These are phyloP conservation scores for Drosophila silvestris DNA, from an alignment of 2,888 invertebrate genomes.

Conservation along the genomic window DNA sequence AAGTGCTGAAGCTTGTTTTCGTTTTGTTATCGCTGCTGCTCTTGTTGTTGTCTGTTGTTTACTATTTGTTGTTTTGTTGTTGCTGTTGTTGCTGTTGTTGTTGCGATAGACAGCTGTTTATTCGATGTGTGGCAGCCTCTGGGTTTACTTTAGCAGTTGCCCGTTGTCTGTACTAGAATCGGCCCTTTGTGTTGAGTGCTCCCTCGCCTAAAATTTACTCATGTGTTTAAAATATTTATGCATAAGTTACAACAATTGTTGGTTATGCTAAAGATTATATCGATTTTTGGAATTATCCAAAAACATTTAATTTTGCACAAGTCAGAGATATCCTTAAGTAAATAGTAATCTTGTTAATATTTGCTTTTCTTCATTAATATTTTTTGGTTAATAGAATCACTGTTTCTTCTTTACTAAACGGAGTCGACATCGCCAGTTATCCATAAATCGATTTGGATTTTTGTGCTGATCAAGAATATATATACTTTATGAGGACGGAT, in stretches of 20 bases:
- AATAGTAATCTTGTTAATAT: background rate
- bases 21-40: slow-evolving; percentile 29
- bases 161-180: slow-evolving; percentile 12
- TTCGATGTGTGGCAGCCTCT: slow-evolving; percentile 8
- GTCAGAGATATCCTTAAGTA: background rate
- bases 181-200: slow-evolving; percentile 24
- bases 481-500: too few relatives aligned
- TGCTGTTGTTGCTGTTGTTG: slow-evolving; percentile 2
- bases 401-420: too few relatives aligned
- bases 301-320: background rate
- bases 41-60: background rate
- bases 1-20: slow-evolving; percentile 20
- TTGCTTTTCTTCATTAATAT: background rate
- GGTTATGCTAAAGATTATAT: slow-evolving; percentile 14
- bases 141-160: slow-evolving; percentile 16
- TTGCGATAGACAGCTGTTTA: slow-evolving; percentile 31
- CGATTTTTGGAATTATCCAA: slow-evolving; percentile 5
- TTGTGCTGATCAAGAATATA: too few relatives aligned
- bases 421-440: too few relatives aligned
- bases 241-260: slow-evolving; percentile 38
- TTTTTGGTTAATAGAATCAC: too few relatives aligned
- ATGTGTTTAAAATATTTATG: slow-evolving; percentile 40
- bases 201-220: slow-evolving; percentile 30
- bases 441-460: too few relatives aligned
- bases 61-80: slow-evolving; percentile 17